phyloP scores from a whole-genome alignment of 2,797 vertebrate species.

The Poeciliopsis presidionis region DNA sequence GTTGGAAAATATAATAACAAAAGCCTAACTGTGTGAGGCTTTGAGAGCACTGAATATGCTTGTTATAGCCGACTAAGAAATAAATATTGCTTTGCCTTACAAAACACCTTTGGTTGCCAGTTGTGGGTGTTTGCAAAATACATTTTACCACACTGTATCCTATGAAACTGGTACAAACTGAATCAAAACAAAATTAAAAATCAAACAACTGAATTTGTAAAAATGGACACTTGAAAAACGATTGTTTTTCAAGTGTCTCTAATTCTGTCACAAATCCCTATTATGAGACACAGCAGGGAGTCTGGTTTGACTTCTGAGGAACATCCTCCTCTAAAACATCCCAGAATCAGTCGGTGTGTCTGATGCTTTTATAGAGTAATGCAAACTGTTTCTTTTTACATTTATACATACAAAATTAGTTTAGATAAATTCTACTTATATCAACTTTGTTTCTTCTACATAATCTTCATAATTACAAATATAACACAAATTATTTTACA shows the following conservation, averaged over 20 bases:
- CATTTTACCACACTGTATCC: not conserved
- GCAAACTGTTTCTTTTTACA: not conserved
- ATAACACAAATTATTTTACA: not conserved
- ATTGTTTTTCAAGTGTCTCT: slow-evolving; percentile 2
- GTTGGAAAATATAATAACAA: not conserved
- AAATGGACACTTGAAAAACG: slow-evolving; percentile 11
- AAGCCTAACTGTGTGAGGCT: slow-evolving; percentile 13
- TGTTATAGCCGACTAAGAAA: slow-evolving; percentile 3
- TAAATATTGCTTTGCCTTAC: not conserved
- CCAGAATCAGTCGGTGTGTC: not conserved
- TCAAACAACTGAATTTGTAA: not conserved
- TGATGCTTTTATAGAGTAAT: not conserved
- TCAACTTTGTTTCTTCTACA: not conserved
- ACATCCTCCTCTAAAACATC: not conserved
- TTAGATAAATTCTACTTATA: not conserved
- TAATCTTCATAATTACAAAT: not conserved
- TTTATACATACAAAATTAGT: not conserved
- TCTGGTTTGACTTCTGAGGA: not conserved
- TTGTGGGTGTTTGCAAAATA: not conserved
- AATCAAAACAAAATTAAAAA: not conserved
- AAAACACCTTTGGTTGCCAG: not conserved
- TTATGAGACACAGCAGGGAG: slow-evolving; percentile 20
- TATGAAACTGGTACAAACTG: not conserved
- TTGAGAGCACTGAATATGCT: not conserved
- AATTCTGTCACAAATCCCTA: not conserved